phyloP scores from a whole-genome alignment of 1,140 invertebrate genomes.

The Uloborus diversus region DNA sequence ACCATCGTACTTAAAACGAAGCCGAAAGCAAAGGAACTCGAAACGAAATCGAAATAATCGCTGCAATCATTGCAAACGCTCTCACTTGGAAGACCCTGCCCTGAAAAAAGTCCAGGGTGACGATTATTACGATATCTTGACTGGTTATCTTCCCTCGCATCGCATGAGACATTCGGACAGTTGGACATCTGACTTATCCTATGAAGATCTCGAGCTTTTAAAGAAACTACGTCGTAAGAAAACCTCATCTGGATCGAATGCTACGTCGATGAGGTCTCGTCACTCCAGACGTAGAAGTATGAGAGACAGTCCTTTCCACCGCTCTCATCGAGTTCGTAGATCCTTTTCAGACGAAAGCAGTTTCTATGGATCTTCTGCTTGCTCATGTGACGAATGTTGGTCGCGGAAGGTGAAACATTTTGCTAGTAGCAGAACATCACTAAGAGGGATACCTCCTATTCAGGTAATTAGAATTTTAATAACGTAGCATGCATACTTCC shows the following conservation, averaged over 20 bases:
- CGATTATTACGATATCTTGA: slow-evolving; percentile 42
- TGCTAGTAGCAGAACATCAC: slow-evolving; percentile 26
- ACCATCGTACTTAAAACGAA: background rate
- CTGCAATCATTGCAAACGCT: background rate
- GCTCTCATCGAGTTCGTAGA: slow-evolving; percentile 8
- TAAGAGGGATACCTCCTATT: slow-evolving; percentile 2
- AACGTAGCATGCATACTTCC: background rate
- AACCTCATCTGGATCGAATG: slow-evolving; percentile 1
- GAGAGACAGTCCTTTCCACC: background rate
- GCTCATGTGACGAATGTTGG: slow-evolving; percentile 43
- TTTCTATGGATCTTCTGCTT: slow-evolving; percentile 1
- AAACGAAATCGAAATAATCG: background rate
- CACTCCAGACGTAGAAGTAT: background rate
- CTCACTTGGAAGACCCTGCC: background rate
- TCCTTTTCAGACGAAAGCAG: slow-evolving; percentile 29
- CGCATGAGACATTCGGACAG: slow-evolving; percentile 19
- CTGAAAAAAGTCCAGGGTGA: slow-evolving; percentile 6
- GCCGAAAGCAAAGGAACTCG: background rate
- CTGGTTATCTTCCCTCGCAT: background rate
- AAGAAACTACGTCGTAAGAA: background rate
- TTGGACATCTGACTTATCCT: slow-evolving; percentile 34
- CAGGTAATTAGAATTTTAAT: background rate
- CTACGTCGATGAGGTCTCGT: background rate
- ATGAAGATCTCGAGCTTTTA: slow-evolving; percentile 28
- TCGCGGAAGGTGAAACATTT: slow-evolving; percentile 7